phyloP scores from a whole-genome alignment of 2,113 vertebrate species.

The Penelope pileata region DNA sequence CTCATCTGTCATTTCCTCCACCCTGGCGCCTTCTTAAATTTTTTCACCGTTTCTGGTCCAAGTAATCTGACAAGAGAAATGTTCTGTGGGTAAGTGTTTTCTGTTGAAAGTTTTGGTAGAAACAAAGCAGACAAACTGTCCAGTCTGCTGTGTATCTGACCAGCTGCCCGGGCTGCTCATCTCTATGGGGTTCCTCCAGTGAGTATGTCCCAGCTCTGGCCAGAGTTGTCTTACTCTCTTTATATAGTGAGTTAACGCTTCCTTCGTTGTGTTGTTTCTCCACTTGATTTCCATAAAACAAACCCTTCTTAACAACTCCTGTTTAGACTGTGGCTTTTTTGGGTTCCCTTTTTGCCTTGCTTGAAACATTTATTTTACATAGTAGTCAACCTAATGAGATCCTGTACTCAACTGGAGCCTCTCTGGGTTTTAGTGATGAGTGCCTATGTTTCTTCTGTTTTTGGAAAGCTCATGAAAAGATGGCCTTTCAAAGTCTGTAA shows the following conservation, averaged over 20 bases:
- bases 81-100: constrained; percentile 46
- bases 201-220: not conserved
- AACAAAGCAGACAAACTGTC: constrained; percentile 37
- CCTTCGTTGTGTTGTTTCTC: not conserved
- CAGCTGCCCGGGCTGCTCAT: not conserved
- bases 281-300: not conserved
- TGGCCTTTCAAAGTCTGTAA: fast-evolving
- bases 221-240: not conserved
- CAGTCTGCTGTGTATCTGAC: constrained; percentile 19
- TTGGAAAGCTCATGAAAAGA: not conserved
- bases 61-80: constrained; percentile 54
- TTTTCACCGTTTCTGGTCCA: constrained; percentile 39
- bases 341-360: fast-evolving
- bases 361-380: not conserved
- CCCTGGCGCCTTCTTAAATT: not conserved
- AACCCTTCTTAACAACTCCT: not conserved
- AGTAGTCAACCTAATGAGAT: not conserved
- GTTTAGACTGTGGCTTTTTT: not conserved
- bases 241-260: not conserved
- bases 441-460: not conserved
- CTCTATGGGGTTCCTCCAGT: not conserved
- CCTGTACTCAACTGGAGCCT: not conserved
- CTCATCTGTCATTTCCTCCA: constrained; percentile 9
- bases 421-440: not conserved
- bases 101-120: constrained; percentile 21